These are phyloP conservation scores for Solen grandis DNA, from an alignment of 1,140 invertebrate genomes.

Conservation along the genomic window DNA sequence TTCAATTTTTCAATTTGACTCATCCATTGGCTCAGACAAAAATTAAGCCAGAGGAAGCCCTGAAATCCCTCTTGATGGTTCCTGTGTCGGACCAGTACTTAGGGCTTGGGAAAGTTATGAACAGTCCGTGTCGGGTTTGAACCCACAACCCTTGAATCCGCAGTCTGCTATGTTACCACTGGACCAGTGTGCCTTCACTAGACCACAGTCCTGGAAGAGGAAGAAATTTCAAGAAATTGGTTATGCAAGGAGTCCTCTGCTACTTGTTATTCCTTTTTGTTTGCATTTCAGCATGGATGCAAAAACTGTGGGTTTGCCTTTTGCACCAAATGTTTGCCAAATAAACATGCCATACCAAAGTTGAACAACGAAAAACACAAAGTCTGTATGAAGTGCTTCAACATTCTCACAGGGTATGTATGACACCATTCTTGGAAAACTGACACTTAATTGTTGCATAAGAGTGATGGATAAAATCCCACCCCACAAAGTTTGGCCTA, in stretches of 20 bases:
- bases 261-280: not conserved
- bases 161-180: not conserved
- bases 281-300: constrained; percentile 76
- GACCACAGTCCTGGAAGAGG: not conserved
- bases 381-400: constrained; percentile 77
- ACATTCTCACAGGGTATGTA: constrained; percentile 72
- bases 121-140: not conserved
- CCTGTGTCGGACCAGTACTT: too few species aligned
- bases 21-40: too few species aligned
- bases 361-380: constrained; percentile 74
- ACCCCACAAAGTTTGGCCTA: too few species aligned
- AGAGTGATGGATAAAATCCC: too few species aligned
- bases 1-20: too few species aligned
- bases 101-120: not conserved
- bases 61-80: too few species aligned
- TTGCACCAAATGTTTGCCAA: constrained; percentile 76
- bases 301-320: constrained; percentile 81
- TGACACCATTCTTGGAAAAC: too few species aligned
- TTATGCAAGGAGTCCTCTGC: not conserved
- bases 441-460: too few species aligned
- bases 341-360: constrained; percentile 74
- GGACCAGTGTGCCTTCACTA: not conserved
- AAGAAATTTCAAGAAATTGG: not conserved
- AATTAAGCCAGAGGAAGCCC: too few species aligned
- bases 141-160: not conserved